Conservation (phyloP, 2,888 invertebrate species). For the Protophormia terraenovae region DNA sequence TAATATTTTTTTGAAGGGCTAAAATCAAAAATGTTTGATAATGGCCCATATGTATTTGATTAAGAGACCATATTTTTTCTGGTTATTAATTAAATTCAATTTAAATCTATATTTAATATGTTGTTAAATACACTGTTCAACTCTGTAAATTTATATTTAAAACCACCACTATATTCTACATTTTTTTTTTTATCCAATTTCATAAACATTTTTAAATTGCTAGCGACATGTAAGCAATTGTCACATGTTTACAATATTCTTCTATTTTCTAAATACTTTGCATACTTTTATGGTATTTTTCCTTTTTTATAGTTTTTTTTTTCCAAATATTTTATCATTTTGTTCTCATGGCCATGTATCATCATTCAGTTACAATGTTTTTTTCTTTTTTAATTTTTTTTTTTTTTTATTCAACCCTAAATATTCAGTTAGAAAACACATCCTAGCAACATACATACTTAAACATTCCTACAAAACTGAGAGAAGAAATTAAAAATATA, state of each 20-base stretch:
- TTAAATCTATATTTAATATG: no score
- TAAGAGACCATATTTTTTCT: no score
- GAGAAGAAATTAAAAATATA: not conserved
- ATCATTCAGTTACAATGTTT: not conserved
- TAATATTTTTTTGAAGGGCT: no score
- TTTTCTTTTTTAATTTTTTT: not conserved
- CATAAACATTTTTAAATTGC: not conserved
- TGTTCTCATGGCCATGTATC: conserved; percentile 36
- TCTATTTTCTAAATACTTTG: not conserved
- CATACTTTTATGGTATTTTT: not conserved
- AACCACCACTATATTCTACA: no score
- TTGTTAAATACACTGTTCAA: no score
- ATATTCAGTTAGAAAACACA: not conserved
- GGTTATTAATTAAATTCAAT: no score
- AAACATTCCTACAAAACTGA: not conserved
- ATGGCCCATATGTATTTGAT: no score
- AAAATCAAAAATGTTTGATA: no score
- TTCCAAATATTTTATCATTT: conserved; percentile 28
- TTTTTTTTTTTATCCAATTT: not conserved
- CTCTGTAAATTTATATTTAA: no score
- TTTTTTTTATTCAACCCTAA: not conserved
- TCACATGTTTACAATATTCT: not conserved
- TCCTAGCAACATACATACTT: not conserved
- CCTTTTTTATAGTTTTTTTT: not conserved
- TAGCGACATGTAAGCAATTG: not conserved